phyloP scores from a whole-genome alignment of 2,797 vertebrate genomes.

The Orientallactaga sibirica region DNA sequence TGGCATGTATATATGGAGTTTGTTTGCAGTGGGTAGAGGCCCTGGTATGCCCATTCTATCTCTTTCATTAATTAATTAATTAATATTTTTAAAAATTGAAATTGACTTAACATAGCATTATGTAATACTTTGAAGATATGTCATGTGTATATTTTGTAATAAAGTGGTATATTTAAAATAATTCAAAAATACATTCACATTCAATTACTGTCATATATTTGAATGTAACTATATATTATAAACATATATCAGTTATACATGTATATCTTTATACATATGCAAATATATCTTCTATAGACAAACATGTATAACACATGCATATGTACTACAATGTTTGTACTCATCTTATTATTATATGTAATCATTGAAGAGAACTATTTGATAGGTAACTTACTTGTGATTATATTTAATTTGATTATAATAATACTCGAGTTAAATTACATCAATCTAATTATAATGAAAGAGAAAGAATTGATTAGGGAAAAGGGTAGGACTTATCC shows the following conservation, averaged over 20 bases:
- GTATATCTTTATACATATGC: neutral
- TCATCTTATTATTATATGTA: neutral
- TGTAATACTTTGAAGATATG: neutral
- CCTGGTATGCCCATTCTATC: no score
- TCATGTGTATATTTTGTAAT: neutral
- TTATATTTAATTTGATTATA: neutral
- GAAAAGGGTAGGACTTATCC: neutral
- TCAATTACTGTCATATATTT: neutral
- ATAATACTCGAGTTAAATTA: neutral
- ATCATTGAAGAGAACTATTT: neutral
- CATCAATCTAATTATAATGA: neutral
- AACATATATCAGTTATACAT: neutral
- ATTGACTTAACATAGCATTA: rapidly evolving
- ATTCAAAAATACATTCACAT: neutral
- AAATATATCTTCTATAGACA: neutral
- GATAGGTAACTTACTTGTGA: neutral
- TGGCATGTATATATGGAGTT: no score
- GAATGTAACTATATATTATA: neutral
- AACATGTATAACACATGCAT: no score
- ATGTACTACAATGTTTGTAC: neutral
- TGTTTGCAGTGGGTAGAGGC: no score
- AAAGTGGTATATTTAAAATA: neutral
- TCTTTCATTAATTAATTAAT: no score
- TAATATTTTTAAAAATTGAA: neutral
- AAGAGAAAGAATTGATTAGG: neutral